A percentile compares a stretch with the other conserved stretches of the same genome.
Evolutionary conservation across 2,113 vertebrate genomes (phyloP).

Genomic region (Himantopus leucocephalus): DNA sequence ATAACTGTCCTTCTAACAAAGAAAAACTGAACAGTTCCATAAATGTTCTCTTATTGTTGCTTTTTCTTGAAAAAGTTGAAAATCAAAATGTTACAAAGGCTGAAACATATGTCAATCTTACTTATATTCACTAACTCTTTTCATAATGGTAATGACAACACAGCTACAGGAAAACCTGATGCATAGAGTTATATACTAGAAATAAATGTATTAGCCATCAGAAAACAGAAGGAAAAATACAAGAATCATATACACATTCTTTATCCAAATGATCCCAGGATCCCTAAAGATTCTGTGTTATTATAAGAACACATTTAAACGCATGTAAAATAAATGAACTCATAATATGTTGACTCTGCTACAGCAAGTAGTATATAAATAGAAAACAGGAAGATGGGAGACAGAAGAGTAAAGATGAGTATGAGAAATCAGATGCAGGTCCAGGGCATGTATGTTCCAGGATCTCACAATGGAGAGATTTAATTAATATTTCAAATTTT

Average conservation of each 20-base stretch:
- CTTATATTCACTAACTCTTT: background rate
- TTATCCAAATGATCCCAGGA: conserved; percentile 25
- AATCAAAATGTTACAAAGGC: background rate
- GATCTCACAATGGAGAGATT: background rate
- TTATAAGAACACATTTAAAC: conserved; percentile 58
- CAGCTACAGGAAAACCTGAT: background rate
- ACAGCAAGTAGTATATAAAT: background rate
- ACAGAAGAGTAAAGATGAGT: background rate
- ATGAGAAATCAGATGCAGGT: background rate
- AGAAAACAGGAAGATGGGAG: background rate
- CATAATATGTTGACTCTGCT: conserved; percentile 9
- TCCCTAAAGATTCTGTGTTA: conserved; percentile 39
- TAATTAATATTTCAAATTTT: background rate
- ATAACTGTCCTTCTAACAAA: background rate
- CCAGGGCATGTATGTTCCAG: background rate
- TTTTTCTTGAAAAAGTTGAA: background rate
- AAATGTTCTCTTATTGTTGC: background rate
- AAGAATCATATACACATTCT: conserved; percentile 32
- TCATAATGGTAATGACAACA: background rate
- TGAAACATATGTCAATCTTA: background rate
- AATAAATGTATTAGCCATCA: background rate
- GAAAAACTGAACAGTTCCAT: background rate
- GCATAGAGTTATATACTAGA: background rate
- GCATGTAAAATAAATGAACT: conserved; percentile 59
- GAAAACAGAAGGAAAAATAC: background rate